phyloP scores from a whole-genome alignment of 1,140 invertebrate species.

The Eriocheir sinensis region DNA sequence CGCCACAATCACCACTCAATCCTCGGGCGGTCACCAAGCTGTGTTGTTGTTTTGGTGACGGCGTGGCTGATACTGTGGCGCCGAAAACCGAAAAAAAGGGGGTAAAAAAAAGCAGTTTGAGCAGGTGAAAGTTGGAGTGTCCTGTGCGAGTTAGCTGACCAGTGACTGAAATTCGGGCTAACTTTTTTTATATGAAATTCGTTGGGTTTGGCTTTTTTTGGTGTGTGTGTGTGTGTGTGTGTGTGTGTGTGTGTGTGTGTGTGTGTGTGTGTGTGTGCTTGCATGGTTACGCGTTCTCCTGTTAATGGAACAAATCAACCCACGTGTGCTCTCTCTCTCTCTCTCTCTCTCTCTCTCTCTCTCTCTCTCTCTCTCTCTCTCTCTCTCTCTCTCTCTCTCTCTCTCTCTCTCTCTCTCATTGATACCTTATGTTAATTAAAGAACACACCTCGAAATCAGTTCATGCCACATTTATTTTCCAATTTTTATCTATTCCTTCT shows the following conservation, averaged over 20 bases:
- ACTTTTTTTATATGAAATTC: slow-evolving; percentile 2
- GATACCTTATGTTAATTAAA: too few species aligned
- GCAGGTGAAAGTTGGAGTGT: slow-evolving; percentile 1
- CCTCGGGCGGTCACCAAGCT: too few species aligned
- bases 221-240: neutral
- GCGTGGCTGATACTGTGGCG: neutral
- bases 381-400: too few species aligned
- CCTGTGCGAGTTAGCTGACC: neutral
- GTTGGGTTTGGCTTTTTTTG: neutral
- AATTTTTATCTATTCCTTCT: too few species aligned
- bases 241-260: neutral
- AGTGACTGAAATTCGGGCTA: neutral
- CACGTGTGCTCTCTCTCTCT: too few species aligned
- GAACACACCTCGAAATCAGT: too few species aligned
- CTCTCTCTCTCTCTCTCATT: too few species aligned
- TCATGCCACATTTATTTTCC: too few species aligned
- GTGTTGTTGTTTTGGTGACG: neutral
- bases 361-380: too few species aligned
- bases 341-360: too few species aligned
- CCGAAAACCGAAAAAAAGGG: neutral
- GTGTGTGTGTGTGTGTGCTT: neutral
- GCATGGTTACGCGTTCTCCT: too few species aligned
- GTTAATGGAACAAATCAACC: too few species aligned
- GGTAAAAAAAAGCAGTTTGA: neutral
- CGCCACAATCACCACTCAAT: neutral